A percentile compares a stretch with the other conserved stretches of the same genome.
Evolutionary conservation across 2,797 vertebrate species (phyloP).

Genomic region (Ataeniobius toweri): DNA sequence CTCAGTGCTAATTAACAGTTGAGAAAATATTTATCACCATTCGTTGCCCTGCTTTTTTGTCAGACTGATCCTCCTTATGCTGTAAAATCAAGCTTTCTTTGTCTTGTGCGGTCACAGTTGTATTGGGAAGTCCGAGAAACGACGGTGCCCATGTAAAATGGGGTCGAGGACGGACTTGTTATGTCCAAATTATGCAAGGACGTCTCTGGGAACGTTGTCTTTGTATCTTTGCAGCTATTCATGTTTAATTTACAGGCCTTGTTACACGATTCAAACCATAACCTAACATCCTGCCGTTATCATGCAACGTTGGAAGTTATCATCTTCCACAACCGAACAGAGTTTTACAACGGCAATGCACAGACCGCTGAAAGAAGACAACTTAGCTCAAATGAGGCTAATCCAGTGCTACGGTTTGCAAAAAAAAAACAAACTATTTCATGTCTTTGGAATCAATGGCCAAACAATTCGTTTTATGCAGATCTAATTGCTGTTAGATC

Average conservation of each 20-base stretch:
- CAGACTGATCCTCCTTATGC: not conserved
- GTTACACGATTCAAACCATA: not conserved
- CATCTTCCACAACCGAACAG: not conserved
- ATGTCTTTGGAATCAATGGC: not conserved
- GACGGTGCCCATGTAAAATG: conserved; percentile 17
- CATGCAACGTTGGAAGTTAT: not conserved
- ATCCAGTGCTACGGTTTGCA: not conserved
- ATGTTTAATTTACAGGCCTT: not conserved
- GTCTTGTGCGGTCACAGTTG: not conserved
- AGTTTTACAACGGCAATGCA: not conserved
- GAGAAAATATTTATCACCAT: not conserved
- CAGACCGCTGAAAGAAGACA: not conserved
- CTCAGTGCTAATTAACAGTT: not conserved
- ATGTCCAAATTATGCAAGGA: not conserved
- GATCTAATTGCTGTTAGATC: not conserved
- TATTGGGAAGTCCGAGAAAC: conserved; percentile 5
- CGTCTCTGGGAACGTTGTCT: not conserved
- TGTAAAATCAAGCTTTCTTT: conserved; percentile 1
- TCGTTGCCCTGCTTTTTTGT: not conserved
- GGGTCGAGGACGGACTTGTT: conserved; percentile 2
- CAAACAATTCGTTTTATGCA: not conserved
- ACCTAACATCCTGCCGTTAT: not conserved
- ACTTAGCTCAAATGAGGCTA: not conserved
- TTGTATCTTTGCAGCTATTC: not conserved
- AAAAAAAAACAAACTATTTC: not conserved